Evolutionary conservation across 2,888 invertebrate genomes (phyloP).

Genomic region (Apodemia zela): DNA sequence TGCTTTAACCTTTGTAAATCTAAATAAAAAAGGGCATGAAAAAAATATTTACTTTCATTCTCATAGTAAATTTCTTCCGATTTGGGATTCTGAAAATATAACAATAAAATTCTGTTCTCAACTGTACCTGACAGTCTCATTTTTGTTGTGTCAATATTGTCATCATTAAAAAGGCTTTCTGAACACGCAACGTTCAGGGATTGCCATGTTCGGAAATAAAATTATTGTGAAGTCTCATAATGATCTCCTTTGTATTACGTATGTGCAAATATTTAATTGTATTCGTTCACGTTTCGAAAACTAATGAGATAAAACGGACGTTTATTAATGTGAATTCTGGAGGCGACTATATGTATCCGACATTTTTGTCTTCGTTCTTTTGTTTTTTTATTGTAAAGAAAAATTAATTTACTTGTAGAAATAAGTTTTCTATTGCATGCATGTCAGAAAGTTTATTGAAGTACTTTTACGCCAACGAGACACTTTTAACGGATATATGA

Average conservation of each 20-base stretch:
- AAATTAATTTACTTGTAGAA: too few species aligned
- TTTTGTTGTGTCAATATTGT: slow-evolving; percentile 14
- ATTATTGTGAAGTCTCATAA: slow-evolving; percentile 27
- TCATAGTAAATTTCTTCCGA: too few species aligned
- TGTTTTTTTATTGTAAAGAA: too few species aligned
- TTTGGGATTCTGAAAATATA: not conserved
- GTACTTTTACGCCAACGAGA: too few species aligned
- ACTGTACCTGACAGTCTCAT: slow-evolving; percentile 8
- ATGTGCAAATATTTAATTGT: slow-evolving; percentile 31
- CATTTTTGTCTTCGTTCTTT: slow-evolving; percentile 8
- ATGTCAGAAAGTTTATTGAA: too few species aligned
- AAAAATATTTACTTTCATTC: too few species aligned
- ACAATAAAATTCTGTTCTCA: not conserved
- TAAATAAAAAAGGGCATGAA: too few species aligned
- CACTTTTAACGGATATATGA: too few species aligned
- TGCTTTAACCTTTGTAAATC: too few species aligned
- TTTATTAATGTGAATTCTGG: slow-evolving; percentile 20
- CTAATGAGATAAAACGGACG: slow-evolving; percentile 28
- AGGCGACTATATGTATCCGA: slow-evolving; percentile 13
- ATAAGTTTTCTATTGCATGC: too few species aligned
- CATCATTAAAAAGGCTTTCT: slow-evolving; percentile 11
- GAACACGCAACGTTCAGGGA: slow-evolving; percentile 11
- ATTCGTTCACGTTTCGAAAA: slow-evolving; percentile 24
- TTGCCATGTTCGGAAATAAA: slow-evolving; percentile 22
- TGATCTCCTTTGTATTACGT: slow-evolving; percentile 23